These are phyloP conservation scores for Athetis lepigone DNA, from an alignment of 2,888 invertebrate species.

Conservation along the genomic window DNA sequence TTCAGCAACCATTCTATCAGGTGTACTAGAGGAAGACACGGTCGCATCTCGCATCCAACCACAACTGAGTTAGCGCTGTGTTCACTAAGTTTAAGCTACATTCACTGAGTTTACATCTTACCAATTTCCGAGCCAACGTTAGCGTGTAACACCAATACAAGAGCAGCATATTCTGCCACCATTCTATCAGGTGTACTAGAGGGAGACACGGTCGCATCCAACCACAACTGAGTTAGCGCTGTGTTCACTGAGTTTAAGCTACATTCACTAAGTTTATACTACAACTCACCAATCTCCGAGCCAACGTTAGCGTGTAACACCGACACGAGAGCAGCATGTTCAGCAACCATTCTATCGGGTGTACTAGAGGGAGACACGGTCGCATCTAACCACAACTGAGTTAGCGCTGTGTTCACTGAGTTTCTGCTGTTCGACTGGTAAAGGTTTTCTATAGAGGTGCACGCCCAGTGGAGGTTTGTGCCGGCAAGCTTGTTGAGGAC, in stretches of 20 bases:
- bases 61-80: conserved; percentile 92
- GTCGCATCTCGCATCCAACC: conserved; percentile 94
- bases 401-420: conserved; percentile 94
- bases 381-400: conserved; percentile 93
- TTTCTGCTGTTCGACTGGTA: conserved; percentile 95
- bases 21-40: conserved; percentile 91
- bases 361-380: conserved; percentile 91
- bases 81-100: conserved; percentile 97
- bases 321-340: conserved; percentile 95
- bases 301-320: conserved; percentile 97
- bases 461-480: conserved; percentile 96
- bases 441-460: conserved; percentile 94
- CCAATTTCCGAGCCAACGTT: conserved; percentile 98
- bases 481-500: conserved; percentile 96
- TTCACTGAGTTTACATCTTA: conserved; percentile 76
- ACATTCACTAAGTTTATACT: background rate
- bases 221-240: conserved; percentile 93
- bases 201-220: conserved; percentile 92
- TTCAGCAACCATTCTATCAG: conserved; percentile 95
- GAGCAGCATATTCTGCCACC: conserved; percentile 95
- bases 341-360: conserved; percentile 94
- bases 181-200: conserved; percentile 93
- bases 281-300: conserved; percentile 94
- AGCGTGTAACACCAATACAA: conserved; percentile 96
- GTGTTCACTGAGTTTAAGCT: no score